Evolutionary conservation across 2,797 vertebrate genomes (phyloP), one percentile per base, ranked within the genome.

Genomic region (Austrolebias charrua): DNA sequence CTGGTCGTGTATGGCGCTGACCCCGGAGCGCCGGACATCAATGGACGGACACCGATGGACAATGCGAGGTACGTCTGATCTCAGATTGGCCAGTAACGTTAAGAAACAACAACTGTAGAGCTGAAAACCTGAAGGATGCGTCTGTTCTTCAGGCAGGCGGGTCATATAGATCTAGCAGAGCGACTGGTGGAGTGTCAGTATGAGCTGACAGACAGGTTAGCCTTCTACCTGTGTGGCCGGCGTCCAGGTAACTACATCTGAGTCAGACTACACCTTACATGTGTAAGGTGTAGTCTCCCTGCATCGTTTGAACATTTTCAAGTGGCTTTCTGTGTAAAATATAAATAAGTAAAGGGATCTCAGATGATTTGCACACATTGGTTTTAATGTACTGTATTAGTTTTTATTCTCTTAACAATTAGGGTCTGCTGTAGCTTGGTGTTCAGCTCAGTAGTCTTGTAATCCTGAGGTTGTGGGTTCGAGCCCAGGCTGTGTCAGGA

Each of bases 151-250:
- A 98, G 96, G 91, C 96, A 98, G 89, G 95, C 96, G 0, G 95
- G 95, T 18, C 95, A 98, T 71, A 91, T 95, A 50, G 96, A 98
- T 74, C 90, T 98, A 50, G 96, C 95, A 0, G 96, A 98, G 86
- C 91, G 96, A 16, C 91, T 98, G 78, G 95, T 98, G 14, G 96
- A 98, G 86, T 98, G 96, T 88, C 96, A 98, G 78, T 98, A 98
- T 24, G 96, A 98, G 84, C 93, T 98, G 86, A 98, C 96, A 0
- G 96, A 98, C 92, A 92, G 96, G 49, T 81, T 98, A 77, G 96
- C 96, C 40, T 98, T 98, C 78, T 98, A 98, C 90, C 92, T 98
- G 59, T 98, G 96, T 69, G 96, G 96, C 33, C 93, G 96, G 18
- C 96, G 96, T 66, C 96, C 96, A 61, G 96, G 96, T 97, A 84